Conservation (phyloP, 2,113 vertebrate species). For the Megaleporinus macrocephalus region DNA sequence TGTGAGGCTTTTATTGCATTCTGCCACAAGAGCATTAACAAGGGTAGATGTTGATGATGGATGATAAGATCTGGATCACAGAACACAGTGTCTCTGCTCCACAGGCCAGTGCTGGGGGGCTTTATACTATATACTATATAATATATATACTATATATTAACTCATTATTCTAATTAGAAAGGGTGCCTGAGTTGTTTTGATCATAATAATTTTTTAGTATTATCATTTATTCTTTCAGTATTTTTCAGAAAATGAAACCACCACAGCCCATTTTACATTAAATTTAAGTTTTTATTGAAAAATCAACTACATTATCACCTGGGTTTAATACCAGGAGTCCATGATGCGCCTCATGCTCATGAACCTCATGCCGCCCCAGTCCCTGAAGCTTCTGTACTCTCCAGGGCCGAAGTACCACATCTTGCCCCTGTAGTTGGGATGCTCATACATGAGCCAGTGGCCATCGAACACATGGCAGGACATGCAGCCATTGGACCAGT, state of each 20-base stretch:
- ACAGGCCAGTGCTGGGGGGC: no score
- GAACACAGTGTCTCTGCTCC: no score
- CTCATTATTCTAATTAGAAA: no score
- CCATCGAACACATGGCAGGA: constrained; percentile 10
- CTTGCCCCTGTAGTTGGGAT: constrained; percentile 30
- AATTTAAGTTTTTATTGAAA: not conserved
- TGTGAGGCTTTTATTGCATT: not conserved
- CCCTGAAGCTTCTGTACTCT: constrained; percentile 25
- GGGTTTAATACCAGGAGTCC: constrained; percentile 11
- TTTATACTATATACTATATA: no score
- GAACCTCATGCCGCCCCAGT: constrained; percentile 17
- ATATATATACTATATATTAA: no score
- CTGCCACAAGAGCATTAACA: no score
- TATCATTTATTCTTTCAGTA: no score
- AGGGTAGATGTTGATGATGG: no score
- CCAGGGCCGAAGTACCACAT: constrained; percentile 12
- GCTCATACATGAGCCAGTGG: constrained; percentile 30
- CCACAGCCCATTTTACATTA: no score
- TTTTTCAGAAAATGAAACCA: no score
- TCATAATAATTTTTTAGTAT: not conserved
- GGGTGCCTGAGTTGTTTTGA: not conserved
- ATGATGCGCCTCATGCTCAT: constrained; percentile 31
- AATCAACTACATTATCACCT: not conserved
- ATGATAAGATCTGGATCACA: no score
- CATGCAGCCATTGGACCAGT: not conserved